Base-by-base conservation (phyloP, 2,113 vertebrate genomes). In the Clarias magur region DNA sequence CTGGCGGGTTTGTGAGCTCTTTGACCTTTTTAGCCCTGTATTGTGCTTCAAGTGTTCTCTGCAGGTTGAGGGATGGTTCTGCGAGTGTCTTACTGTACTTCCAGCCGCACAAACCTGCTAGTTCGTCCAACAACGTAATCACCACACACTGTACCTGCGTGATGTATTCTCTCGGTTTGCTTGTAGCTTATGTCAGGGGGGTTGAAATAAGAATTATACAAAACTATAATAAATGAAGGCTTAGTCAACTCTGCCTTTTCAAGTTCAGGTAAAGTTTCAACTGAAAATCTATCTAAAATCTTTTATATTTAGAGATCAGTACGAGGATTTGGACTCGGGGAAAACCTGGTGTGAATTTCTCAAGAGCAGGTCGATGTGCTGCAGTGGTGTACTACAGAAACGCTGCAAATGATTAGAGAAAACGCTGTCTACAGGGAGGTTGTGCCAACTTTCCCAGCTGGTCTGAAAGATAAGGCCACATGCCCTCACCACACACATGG, bases 1-100 rank as follows among this genome's bases (percentile, higher is more conserved):
- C 93, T 93, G 94, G 92, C 91, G 91, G 93, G 92, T 95, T 93
- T 95, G 92, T 95, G 91, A 91, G 90, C 93, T 92, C 87, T 88
- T 82, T 91, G 70, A 89, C 27, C 17, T 78, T 85, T 91, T 70
- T 80, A 75, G 12, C 76, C 84, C 89, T 89, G 48, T 95, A 92
- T 90, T 92, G 92, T 95, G 95, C 93, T 92, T 78, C 85, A 87
- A 53, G 56, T 80, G 67, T 38, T 62, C 34, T 79, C 84, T 65
- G 72, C 56, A 72, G 67, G 86, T 53, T 82, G 17, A 87, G 56
- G 19, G 73, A 34, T 78, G 89, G 65, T 82, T 79, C 78, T 85
- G 85, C 16, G 38, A 75, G 80, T 88, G 87, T 67, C 30, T 89
- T 79, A 10, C 10, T 82, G 90, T 87, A 85, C 90, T 89, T 91